Conservation (phyloP, 2,888 invertebrate genomes). For the Philaethria dido region DNA sequence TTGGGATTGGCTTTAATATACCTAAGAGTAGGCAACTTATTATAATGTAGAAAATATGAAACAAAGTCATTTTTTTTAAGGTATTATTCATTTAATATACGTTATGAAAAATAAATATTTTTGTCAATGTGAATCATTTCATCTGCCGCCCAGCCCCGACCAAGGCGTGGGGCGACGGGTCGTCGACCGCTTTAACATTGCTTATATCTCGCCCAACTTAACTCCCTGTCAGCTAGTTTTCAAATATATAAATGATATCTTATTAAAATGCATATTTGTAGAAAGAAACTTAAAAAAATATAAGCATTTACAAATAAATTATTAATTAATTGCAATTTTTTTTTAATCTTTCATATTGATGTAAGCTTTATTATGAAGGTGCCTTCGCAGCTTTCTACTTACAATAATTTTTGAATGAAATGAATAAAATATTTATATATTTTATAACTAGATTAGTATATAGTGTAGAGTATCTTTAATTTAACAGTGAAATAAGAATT, state of each 20-base stretch:
- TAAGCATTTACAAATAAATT: too few relatives aligned
- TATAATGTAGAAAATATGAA: neutral
- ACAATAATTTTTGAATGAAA: too few relatives aligned
- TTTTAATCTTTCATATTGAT: too few relatives aligned
- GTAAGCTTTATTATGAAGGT: neutral
- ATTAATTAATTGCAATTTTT: too few relatives aligned
- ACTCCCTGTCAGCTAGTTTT: constrained; percentile 44
- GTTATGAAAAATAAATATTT: constrained; percentile 11
- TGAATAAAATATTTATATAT: too few relatives aligned
- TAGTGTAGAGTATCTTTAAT: too few relatives aligned
- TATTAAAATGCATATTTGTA: neutral
- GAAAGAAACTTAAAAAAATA: neutral
- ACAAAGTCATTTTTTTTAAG: neutral
- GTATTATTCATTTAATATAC: neutral
- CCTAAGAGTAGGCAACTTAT: neutral
- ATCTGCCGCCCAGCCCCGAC: constrained; percentile 39
- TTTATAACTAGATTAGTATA: too few relatives aligned
- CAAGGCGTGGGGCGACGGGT: constrained; percentile 67
- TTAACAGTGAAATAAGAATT: too few relatives aligned
- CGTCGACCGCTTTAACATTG: constrained; percentile 77
- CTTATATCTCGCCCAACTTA: constrained; percentile 71
- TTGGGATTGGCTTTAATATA: neutral
- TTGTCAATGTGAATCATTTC: constrained; percentile 18
- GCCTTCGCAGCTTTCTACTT: too few relatives aligned
- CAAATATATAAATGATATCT: constrained; percentile 12